phyloP scores from a whole-genome alignment of 2,888 invertebrate species.

The Gymnosoma rotundatum region DNA sequence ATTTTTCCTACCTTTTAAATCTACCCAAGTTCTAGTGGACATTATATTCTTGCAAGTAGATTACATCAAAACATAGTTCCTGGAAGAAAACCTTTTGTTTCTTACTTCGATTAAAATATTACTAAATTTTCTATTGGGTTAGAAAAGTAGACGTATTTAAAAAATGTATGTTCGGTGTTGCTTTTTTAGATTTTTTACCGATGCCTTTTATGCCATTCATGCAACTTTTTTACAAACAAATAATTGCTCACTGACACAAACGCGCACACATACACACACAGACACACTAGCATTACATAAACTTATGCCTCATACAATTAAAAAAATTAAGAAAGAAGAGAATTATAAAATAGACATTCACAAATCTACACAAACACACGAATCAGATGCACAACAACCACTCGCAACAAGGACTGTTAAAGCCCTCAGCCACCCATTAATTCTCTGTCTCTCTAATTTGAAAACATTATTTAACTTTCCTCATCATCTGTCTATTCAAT shows the following conservation, averaged over 20 bases:
- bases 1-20: no score
- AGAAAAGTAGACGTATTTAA: slow-evolving; percentile 11
- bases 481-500: slow-evolving; percentile 67
- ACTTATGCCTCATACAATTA: slow-evolving; percentile 56
- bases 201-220: slow-evolving; percentile 64
- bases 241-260: slow-evolving; percentile 21
- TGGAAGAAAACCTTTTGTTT: no score
- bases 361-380: not conserved
- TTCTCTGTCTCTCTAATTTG: slow-evolving; percentile 53
- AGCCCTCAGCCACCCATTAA: slow-evolving; percentile 29
- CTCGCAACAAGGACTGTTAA: not conserved
- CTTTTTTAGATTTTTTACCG: slow-evolving; percentile 58
- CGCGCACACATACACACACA: not conserved
- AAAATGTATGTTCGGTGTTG: slow-evolving; percentile 48
- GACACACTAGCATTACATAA: slow-evolving; percentile 8
- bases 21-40: no score
- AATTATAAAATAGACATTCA: slow-evolving; percentile 54
- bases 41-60: no score
- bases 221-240: slow-evolving; percentile 49
- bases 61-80: no score
- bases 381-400: slow-evolving; percentile 27
- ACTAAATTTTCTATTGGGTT: slow-evolving; percentile 35
- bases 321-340: slow-evolving; percentile 52
- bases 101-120: not conserved
- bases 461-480: slow-evolving; percentile 69